These are phyloP conservation scores for Staurois parvus DNA, from an alignment of 2,797 vertebrate species.

Conservation along the genomic window DNA sequence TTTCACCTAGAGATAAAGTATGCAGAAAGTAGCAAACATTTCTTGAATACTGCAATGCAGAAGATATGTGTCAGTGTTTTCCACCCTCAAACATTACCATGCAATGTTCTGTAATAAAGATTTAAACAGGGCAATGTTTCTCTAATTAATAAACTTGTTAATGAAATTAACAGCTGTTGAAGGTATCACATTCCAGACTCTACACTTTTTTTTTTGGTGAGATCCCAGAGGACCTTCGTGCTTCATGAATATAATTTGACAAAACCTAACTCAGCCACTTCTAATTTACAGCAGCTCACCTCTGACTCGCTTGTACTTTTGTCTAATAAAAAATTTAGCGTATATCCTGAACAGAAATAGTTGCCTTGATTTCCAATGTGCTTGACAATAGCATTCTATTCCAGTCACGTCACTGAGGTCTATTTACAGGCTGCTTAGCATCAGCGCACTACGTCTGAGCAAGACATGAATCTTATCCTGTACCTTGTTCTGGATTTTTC, in stretches of 20 bases:
- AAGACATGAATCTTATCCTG: conserved; percentile 5
- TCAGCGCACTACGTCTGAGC: conserved; percentile 58
- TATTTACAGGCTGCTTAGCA: conserved; percentile 61
- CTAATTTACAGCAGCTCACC: conserved; percentile 61
- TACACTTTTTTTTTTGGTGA: conserved; percentile 63
- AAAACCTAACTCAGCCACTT: conserved; percentile 64
- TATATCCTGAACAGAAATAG: conserved; percentile 64
- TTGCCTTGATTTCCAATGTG: conserved; percentile 66
- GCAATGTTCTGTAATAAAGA: conserved; percentile 59
- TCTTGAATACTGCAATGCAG: conserved; percentile 9
- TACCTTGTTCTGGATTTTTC: conserved; percentile 52
- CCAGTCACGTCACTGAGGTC: conserved; percentile 57
- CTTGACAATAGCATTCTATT: conserved; percentile 62
- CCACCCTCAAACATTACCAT: conserved; percentile 17
- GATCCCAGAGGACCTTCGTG: conserved; percentile 66
- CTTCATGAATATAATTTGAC: conserved; percentile 68
- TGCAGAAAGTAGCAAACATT: neutral
- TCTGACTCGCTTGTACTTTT: conserved; percentile 66
- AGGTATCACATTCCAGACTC: conserved; percentile 61
- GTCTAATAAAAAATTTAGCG: conserved; percentile 64
- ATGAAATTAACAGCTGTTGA: conserved; percentile 69
- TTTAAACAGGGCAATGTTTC: conserved; percentile 63
- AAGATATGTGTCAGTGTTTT: neutral
- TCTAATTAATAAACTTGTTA: conserved; percentile 69
- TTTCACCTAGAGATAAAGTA: neutral